Evolutionary conservation across 2,888 invertebrate genomes (phyloP).

Genomic region (Elegia similella): DNA sequence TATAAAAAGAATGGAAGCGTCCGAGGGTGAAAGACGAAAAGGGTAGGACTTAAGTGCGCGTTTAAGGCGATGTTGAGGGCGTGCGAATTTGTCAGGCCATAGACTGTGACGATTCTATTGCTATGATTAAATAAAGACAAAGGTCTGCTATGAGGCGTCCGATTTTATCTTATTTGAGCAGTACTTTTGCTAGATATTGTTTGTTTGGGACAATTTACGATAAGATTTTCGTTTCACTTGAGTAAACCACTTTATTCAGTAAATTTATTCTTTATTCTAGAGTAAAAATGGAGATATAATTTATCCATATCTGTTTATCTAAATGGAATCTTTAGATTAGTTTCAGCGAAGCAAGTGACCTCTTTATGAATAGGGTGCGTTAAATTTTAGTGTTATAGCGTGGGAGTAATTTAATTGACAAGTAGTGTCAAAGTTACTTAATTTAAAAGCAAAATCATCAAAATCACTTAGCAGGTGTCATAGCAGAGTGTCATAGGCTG

Average conservation of each 20-base stretch:
- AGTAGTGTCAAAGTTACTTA: background rate
- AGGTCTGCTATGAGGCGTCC: conserved; percentile 45
- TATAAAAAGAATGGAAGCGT: conserved; percentile 80
- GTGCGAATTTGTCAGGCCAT: conserved; percentile 78
- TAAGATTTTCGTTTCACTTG: conserved; percentile 1
- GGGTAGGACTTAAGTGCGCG: conserved; percentile 79
- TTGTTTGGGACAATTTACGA: conserved; percentile 10
- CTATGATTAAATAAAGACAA: conserved; percentile 76
- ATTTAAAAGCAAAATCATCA: no score
- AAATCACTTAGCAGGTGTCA: no score
- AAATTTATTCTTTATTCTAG: background rate
- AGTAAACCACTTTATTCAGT: background rate
- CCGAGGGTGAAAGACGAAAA: conserved; percentile 76
- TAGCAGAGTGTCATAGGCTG: no score
- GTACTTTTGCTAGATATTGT: conserved; percentile 7
- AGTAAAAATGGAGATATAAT: conserved; percentile 4
- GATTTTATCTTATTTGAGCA: conserved; percentile 30
- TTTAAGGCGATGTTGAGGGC: conserved; percentile 78
- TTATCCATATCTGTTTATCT: conserved; percentile 8
- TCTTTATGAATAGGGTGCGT: background rate
- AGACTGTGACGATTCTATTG: conserved; percentile 69
- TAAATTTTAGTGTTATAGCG: no score
- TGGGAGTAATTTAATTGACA: background rate
- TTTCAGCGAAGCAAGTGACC: background rate
- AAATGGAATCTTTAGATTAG: background rate